Conservation (phyloP, 2,797 vertebrate genomes). For the Acrocephalus scirpaceus region DNA sequence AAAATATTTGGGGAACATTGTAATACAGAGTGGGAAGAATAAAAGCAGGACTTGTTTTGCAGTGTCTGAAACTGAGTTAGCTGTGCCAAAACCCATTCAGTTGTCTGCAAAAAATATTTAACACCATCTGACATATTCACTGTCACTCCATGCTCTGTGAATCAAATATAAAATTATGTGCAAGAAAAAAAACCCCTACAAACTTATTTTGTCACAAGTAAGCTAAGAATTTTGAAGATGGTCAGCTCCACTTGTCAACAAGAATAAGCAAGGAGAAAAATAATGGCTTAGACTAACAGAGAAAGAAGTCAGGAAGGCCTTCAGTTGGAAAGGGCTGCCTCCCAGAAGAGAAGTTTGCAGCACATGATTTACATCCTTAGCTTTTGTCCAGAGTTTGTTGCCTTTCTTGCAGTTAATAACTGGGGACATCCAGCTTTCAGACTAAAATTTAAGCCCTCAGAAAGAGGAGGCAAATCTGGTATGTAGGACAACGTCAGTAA, state of each 20-base stretch:
- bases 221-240: slow-evolving; percentile 44
- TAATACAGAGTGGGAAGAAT: slow-evolving; percentile 14
- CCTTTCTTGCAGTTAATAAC: not conserved
- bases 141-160: slow-evolving; percentile 46
- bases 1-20: slow-evolving; percentile 1
- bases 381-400: not conserved
- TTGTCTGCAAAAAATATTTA: slow-evolving; percentile 52
- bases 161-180: slow-evolving; percentile 55
- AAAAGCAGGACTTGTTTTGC: slow-evolving; percentile 35
- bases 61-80: slow-evolving; percentile 37
- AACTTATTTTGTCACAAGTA: slow-evolving; percentile 56
- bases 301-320: not conserved
- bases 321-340: not conserved
- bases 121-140: slow-evolving; percentile 50
- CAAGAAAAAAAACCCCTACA: slow-evolving; percentile 37
- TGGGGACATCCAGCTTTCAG: not conserved
- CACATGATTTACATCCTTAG: not conserved
- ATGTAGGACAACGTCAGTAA: not conserved
- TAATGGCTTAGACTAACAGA: slow-evolving; percentile 18
- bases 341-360: not conserved
- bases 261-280: slow-evolving; percentile 43
- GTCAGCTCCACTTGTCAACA: slow-evolving; percentile 55
- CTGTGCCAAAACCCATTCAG: slow-evolving; percentile 58
- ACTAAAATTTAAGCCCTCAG: not conserved
- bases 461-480: not conserved